Evolutionary conservation across 1,140 invertebrate species (phyloP), one percentile per base, ranked within the genome.

Genomic region (Euborellia annulipes): DNA sequence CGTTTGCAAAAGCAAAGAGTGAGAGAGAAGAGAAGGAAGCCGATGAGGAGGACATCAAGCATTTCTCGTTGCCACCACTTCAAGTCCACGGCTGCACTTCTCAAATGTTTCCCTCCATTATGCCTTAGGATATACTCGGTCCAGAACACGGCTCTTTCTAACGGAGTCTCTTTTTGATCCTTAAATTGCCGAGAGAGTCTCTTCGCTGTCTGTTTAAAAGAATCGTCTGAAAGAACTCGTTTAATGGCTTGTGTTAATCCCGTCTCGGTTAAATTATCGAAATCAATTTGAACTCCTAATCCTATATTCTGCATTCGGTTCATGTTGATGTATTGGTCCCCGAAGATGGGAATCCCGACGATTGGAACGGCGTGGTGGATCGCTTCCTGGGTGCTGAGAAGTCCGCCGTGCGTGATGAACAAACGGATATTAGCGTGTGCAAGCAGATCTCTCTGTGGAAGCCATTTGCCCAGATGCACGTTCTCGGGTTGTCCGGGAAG

Each of bases 381-480:
- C 6, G 43, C 34, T 22, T 48, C 41, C 3, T 45, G 41, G 20
- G 34, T 36, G 13, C 46, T 43, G n/a, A 48, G 32, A 18, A 18
- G 17, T 8, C 41, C 41, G 14, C 11, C 43, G 19, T 48, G 40
- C 3, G 17, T 17, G 6, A 48, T 44, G 41, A 43, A 43, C 3
- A 43, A 3, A 13, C 27, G 13, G 11, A 47, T 17, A 22, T 47
- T 47, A 2, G 50, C 43, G 38, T 56, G 54, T 2, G 41, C 43
- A n/a, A 76, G 58, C 46, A 76, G 57, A 49, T 73, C 69, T 43
- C 65, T 64, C 52, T 81, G 76, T 0, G 75, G 76, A 17, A 76
- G 53, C 76, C 77, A 79, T 47, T 69, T 70, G 2, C 66, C 58
- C 27, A 69, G 61, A 45, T 68, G 61, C 7, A 82, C 65, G 55